These are phyloP conservation scores for Polyergus mexicanus DNA, from an alignment of 1,140 invertebrate genomes.

Conservation along the genomic window DNA sequence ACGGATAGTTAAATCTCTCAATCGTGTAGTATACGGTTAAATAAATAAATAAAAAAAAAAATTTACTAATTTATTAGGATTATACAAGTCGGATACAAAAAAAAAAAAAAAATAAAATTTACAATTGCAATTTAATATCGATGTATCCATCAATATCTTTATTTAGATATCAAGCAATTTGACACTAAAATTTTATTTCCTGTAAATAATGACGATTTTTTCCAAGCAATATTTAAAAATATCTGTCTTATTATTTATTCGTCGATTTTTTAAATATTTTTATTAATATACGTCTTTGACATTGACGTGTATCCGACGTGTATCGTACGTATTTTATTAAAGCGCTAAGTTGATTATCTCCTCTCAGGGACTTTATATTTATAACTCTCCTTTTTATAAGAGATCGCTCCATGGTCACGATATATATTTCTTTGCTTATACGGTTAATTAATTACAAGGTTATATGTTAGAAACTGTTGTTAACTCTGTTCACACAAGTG, in stretches of 20 bases:
- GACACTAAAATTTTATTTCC: neutral
- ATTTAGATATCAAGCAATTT: neutral
- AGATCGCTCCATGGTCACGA: slow-evolving; percentile 25
- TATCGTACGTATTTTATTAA: neutral
- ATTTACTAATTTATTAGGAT: slow-evolving; percentile 1
- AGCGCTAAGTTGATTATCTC: slow-evolving; percentile 30
- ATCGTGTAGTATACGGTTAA: neutral
- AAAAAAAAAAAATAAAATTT: neutral
- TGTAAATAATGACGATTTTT: neutral
- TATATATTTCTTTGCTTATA: slow-evolving; percentile 51
- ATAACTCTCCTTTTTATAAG: slow-evolving; percentile 52
- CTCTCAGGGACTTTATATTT: slow-evolving; percentile 51
- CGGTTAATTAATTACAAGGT: slow-evolving; percentile 52
- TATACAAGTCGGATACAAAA: neutral
- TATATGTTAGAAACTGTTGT: slow-evolving; percentile 35
- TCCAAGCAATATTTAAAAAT: neutral
- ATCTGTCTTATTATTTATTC: neutral
- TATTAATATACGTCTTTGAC: slow-evolving; percentile 2
- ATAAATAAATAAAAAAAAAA: too few species aligned
- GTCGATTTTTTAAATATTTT: neutral
- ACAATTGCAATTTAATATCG: neutral
- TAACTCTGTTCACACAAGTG: slow-evolving; percentile 2
- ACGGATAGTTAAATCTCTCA: neutral
- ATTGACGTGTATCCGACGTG: neutral
- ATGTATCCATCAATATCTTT: neutral